Evolutionary conservation across 2,888 invertebrate species (phyloP), one percentile per base, ranked within the genome.

Genomic region (Ashinkailepas kermadecensis): DNA sequence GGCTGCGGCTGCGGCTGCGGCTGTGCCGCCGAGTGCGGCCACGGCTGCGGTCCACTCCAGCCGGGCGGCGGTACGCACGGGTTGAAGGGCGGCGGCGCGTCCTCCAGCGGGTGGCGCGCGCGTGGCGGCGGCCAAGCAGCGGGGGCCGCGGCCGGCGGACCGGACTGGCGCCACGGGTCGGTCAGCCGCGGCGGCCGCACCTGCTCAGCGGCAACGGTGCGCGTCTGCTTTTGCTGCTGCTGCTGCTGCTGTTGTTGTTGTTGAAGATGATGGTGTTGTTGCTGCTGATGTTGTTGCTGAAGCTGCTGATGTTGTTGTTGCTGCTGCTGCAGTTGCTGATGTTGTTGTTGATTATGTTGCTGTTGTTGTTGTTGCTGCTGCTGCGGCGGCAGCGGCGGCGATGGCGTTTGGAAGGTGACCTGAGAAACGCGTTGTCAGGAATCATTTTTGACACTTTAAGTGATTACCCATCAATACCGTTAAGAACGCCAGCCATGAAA

Each of bases 341-440:
- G 59, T 15, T 59, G 59, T 13, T 11, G 59, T 1, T 15, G 59
- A 11, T 11, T 2, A 1, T 13, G 59, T 15, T 59, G 59, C 7
- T 59, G 59, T 1, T 13, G 11, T 1, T 11, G 59, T 15, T 59
- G 59, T 7, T 59, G 59, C 7, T 59, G 59, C 1, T 11, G 15
- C 59, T 59, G 59, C 7, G 74, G 1, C 54, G 54, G 54, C 12
- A 54, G 11, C 39, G 74, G 6, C 54, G 87, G 86, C 74, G 87
- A 86, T 62, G 86, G 81, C 87, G 91, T 91, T 59, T 90, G 89
- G 85, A 91, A 91, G 83, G 90, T 91, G 39, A 91, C 91, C 90
- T 90, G 85, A 10, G 86, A 39, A 39, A 39, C 39, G 39, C 39
- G 39, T 4, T 39, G 39, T 39, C 4, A 39, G 39, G 39, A 39